Base-by-base conservation (phyloP, 1,140 invertebrate genomes). In the Pachypsylla venusta region DNA sequence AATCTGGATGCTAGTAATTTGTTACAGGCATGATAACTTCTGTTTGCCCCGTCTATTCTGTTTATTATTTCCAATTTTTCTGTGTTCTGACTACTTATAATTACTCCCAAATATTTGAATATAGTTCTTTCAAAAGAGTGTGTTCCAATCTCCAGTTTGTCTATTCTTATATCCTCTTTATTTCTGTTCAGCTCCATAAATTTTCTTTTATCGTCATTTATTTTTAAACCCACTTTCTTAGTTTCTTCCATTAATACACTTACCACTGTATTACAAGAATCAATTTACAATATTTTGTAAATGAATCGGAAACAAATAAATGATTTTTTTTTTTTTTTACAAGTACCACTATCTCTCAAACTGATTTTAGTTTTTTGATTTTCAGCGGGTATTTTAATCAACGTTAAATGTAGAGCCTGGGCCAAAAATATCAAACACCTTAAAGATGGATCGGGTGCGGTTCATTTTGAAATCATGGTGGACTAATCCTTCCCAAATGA, bases 321-420 rank as follows among this genome's bases (percentile, higher is more conserved):
- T 35, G n/a, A 35, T 35, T 12, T 35, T 35, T 35, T 10, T 10
- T 35, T 35, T 12, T 35, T 48, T 14, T 48, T 27, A 56, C 13
- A 2, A 30, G 4, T 27, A n/a, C 5, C 22, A 13, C 4, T 10
- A 54, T 55, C 39, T n/a, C n/a, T n/a, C n/a, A n/a, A n/a, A n/a
- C n/a, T n/a, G n/a, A n/a, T n/a, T n/a, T 54, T 40, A 22, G n/a
- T 58, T 61, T 62, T 64, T 68, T 68, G 66, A 64, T 66, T 79
- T 79, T 53, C 72, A 85, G 85, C 81, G 65, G 87, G 87, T 65
- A 84, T 89, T 62, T 75, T 93, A 25, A 87, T 94, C 67, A 90
- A 92, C 70, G 79, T 93, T 28, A 88, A 92, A 68, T 94, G 90
- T 74, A 87, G 84, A 69, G 88, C 89, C 5, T 93, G 87, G 87